These are phyloP conservation scores for Paracentrotus lividus DNA, from an alignment of 53 echinoderm and acorn worm genomes.

Conservation along the genomic window DNA sequence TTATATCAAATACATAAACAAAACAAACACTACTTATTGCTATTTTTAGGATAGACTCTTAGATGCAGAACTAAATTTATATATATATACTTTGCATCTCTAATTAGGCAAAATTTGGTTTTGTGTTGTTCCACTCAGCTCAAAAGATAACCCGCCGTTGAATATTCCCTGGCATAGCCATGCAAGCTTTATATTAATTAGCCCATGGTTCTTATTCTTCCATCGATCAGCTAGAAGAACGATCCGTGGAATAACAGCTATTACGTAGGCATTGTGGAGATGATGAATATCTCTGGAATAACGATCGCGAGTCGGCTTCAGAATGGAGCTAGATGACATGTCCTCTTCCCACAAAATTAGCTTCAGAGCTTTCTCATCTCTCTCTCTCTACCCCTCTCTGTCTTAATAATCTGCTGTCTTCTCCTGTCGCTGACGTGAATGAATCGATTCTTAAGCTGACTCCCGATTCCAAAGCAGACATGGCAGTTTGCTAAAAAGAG, in stretches of 20 bases:
- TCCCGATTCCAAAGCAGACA: not conserved
- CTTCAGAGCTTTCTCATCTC: constrained; percentile 22
- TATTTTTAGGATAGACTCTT: no score
- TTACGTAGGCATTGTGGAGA: not conserved
- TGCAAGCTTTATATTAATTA: constrained; percentile 1
- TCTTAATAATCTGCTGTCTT: not conserved
- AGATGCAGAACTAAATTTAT: no score
- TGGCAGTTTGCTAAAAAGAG: not conserved
- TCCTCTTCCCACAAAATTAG: constrained; percentile 32
- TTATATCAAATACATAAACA: no score
- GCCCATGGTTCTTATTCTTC: not conserved
- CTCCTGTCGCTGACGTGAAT: not conserved
- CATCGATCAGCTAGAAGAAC: constrained; percentile 13
- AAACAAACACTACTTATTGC: no score
- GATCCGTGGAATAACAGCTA: constrained; percentile 1
- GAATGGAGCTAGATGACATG: not conserved
- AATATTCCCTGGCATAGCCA: not conserved
- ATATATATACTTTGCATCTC: not conserved
- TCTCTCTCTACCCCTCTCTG: not conserved
- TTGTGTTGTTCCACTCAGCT: not conserved
- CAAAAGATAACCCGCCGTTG: not conserved
- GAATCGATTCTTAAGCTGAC: not conserved
- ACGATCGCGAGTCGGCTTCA: not conserved
- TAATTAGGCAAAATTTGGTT: not conserved
- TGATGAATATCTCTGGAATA: constrained; percentile 36